Evolutionary conservation across 2,888 invertebrate species (phyloP).

Genomic region (Germaria angustata): DNA sequence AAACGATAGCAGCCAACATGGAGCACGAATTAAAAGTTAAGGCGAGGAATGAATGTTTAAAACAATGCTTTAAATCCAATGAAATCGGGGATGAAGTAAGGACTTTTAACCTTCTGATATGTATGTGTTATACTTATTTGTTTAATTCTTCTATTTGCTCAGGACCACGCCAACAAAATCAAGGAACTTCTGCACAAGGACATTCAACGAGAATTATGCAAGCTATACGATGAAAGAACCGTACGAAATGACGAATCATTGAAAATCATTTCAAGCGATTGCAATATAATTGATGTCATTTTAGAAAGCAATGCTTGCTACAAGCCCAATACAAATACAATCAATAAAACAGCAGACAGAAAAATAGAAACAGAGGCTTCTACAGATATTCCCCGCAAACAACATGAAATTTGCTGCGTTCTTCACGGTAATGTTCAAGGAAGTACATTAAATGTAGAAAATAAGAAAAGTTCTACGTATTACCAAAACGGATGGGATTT

Average conservation of each 20-base stretch:
- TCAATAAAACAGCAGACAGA: background rate
- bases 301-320: background rate
- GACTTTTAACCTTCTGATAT: background rate
- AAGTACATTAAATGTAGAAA: too few relatives aligned
- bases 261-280: conserved; percentile 36
- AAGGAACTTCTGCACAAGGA: background rate
- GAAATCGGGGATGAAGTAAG: conserved; percentile 24
- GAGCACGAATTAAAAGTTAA: conserved; percentile 55
- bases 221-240: background rate
- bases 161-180: background rate
- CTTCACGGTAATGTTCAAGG: background rate
- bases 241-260: background rate
- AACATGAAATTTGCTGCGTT: background rate
- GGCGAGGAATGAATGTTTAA: conserved; percentile 45
- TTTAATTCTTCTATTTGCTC: background rate
- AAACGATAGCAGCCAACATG: conserved; percentile 66
- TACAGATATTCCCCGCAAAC: background rate
- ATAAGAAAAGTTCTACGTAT: too few relatives aligned
- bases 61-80: background rate
- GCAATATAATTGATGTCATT: conserved; percentile 26
- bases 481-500: background rate
- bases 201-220: conserved; percentile 22
- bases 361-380: background rate
- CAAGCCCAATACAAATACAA: background rate
- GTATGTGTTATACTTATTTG: background rate